These are phyloP conservation scores for Kryptolebias marmoratus DNA, from an alignment of 2,113 vertebrate genomes.

Conservation along the genomic window DNA sequence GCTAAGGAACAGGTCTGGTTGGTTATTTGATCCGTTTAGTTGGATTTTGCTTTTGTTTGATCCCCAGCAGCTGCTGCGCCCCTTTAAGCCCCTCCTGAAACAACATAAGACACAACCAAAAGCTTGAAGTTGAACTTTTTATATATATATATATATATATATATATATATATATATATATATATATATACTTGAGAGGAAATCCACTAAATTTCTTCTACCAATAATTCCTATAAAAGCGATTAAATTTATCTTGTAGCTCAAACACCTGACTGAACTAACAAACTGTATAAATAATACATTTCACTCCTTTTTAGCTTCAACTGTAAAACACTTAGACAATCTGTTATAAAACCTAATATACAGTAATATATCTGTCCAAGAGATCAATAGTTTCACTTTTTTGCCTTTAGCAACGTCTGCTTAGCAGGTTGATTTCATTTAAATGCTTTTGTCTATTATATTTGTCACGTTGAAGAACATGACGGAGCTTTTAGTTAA, in stretches of 20 bases:
- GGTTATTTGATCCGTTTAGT: constrained; percentile 49
- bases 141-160: too few relatives aligned
- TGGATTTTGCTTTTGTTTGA: constrained; percentile 49
- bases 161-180: too few relatives aligned
- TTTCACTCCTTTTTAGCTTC: too few relatives aligned
- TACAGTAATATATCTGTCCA: too few relatives aligned
- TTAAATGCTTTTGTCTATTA: too few relatives aligned
- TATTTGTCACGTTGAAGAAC: too few relatives aligned
- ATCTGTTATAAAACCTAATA: not conserved
- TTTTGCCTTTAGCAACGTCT: not conserved
- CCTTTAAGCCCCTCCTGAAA: not conserved
- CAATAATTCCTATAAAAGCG: not conserved
- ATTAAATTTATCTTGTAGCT: not conserved
- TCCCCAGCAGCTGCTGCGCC: constrained; percentile 53
- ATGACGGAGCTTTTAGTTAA: too few relatives aligned
- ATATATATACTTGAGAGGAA: too few relatives aligned
- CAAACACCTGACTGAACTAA: not conserved
- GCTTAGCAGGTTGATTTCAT: too few relatives aligned
- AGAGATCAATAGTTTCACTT: not conserved
- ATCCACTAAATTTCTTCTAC: not conserved
- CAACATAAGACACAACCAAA: too few relatives aligned
- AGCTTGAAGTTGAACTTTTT: too few relatives aligned
- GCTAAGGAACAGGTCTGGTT: constrained; percentile 38
- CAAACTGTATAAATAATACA: not conserved
- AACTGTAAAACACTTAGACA: too few relatives aligned